Conservation (phyloP, 1,140 invertebrate species). For the Babylonia areolata region DNA sequence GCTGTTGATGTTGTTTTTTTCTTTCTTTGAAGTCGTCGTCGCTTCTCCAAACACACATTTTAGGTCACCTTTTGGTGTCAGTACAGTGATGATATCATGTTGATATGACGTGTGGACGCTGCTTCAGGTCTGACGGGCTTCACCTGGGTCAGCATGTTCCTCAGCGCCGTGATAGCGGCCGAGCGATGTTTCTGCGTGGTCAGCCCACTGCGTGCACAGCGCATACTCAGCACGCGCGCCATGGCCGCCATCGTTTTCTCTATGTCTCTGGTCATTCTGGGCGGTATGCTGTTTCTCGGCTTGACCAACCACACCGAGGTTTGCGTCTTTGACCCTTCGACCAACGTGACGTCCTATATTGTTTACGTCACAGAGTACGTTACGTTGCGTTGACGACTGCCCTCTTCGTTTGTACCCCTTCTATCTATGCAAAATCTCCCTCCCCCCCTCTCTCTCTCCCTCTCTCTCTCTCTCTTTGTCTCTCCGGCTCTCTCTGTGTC, state of each 20-base stretch:
- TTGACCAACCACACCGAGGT: conserved; percentile 1
- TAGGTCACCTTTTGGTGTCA: no score
- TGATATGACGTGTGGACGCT: no score
- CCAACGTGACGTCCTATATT: conserved; percentile 14
- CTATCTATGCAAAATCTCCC: no score
- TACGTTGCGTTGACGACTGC: background rate
- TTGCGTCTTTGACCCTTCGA: conserved; percentile 10
- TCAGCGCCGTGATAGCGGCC: background rate
- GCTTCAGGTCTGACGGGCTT: conserved; percentile 23
- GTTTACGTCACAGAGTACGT: conserved; percentile 24
- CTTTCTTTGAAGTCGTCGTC: no score
- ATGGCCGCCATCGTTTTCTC: background rate
- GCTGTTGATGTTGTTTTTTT: no score
- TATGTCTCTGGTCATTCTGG: background rate
- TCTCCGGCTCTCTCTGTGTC: background rate
- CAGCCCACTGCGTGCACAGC: conserved; percentile 31
- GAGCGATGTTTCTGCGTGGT: conserved; percentile 39
- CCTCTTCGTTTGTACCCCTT: no score
- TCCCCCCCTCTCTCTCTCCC: no score
- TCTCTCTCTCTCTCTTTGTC: background rate
- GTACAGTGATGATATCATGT: no score
- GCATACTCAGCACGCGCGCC: background rate
- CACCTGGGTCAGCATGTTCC: conserved; percentile 32
- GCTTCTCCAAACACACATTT: no score
- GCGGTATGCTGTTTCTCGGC: conserved; percentile 23